Base-by-base conservation (phyloP, 2,888 invertebrate genomes). In the Andrena minutula region DNA sequence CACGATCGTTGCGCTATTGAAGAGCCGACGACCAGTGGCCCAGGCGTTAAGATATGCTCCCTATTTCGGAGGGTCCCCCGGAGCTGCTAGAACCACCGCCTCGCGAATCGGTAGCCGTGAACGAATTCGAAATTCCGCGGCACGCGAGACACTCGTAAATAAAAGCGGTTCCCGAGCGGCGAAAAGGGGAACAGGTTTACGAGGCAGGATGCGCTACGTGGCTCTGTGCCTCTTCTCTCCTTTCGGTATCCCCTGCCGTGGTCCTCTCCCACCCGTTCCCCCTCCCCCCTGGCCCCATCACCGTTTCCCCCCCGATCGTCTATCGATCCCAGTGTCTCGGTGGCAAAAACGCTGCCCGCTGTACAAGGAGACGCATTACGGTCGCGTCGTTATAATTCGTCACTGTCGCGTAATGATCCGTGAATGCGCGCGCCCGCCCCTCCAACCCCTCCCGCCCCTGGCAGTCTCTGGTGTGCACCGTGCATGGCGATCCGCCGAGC, bases 321-420 rank as follows among this genome's bases (percentile, higher is more conserved):
- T 87, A 89, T 89, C 85, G 89, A 88, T 85, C 74, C 72, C 75
- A 60, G 78, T 83, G 82, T 74, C 80, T 71, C 84, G 75, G 79
- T 83, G 77, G 84, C 87, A 90, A 91, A 90, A 90, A 86, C 86
- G 77, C 70, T 64, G 60, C 79, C 79, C 86, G 78, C 84, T 82
- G 74, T 85, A 89, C 88, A 89, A 74, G 86, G 88, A 88, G 88
- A 89, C 91, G 89, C 89, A 90, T 91, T 90, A 90, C 89, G 85
- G 51, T 74, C 87, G 83, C 88, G 85, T 87, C 87, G 90, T 90
- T 89, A 91, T 90, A 91, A 92, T 92, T 92, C 92, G 91, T 92
- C 92, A 92, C 90, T 91, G 92, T 91, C 91, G 86, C 89, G 89
- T 92, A 92, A 92, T 92, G 90, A 92, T 87, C 88, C 88, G 87